phyloP scores from a whole-genome alignment of 2,797 vertebrate genomes.

The Enteromius afrohamiltoni region DNA sequence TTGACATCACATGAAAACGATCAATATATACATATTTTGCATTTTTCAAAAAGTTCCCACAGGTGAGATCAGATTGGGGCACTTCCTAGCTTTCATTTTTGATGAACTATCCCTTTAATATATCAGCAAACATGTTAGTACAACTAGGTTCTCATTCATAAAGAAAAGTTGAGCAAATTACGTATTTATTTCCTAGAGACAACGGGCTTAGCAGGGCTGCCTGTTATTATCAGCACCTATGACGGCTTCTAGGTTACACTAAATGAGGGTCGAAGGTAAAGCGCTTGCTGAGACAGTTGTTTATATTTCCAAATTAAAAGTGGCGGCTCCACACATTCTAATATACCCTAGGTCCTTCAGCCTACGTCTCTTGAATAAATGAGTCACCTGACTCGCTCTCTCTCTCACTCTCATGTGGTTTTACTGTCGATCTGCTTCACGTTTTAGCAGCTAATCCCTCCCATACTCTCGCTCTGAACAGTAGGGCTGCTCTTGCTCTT shows the following conservation, averaged over 20 bases:
- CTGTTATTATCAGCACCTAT: conserved; percentile 43
- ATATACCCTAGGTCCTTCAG: conserved; percentile 43
- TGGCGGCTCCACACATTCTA: conserved; percentile 49
- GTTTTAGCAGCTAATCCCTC: neutral
- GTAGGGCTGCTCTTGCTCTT: neutral
- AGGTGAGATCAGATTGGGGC: neutral
- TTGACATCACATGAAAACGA: too few species aligned
- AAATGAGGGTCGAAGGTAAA: conserved; percentile 57
- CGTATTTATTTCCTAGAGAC: conserved; percentile 50
- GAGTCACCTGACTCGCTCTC: conserved; percentile 18
- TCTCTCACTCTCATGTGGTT: neutral
- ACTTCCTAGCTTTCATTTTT: neutral
- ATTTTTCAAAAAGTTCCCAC: neutral
- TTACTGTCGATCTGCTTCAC: conserved; percentile 4
- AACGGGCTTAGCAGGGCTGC: conserved; percentile 3
- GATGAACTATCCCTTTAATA: neutral
- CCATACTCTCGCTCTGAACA: neutral
- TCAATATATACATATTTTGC: too few species aligned
- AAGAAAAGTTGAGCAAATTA: conserved; percentile 51
- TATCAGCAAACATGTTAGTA: neutral
- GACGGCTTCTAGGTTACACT: conserved; percentile 45
- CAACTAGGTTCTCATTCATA: conserved; percentile 3
- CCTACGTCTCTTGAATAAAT: conserved; percentile 48
- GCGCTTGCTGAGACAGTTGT: conserved; percentile 51
- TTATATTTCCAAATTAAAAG: conserved; percentile 61